Evolutionary conservation across 2,888 invertebrate species (phyloP).

Genomic region (Diplazon laetatorius): DNA sequence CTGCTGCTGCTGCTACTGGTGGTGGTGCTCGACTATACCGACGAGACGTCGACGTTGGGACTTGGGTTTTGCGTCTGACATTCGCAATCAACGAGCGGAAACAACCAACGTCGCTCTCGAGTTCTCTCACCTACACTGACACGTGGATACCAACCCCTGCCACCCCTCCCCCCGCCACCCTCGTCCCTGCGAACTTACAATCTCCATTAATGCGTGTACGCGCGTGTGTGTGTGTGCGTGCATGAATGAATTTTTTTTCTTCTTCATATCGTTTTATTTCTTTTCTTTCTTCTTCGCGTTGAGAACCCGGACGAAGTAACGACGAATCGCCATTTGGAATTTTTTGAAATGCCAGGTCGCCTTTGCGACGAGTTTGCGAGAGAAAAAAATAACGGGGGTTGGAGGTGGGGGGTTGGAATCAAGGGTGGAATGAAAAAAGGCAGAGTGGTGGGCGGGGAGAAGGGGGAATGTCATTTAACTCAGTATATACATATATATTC

Average conservation of each 20-base stretch:
- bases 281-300: too few species aligned
- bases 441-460: neutral
- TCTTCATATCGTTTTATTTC: too few species aligned
- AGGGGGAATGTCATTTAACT: constrained; percentile 13
- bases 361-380: constrained; percentile 19
- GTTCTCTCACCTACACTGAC: constrained; percentile 22
- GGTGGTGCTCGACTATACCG: too few species aligned
- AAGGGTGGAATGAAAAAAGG: constrained; percentile 18
- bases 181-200: neutral
- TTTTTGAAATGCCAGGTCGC: constrained; percentile 41
- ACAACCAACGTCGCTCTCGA: constrained; percentile 62
- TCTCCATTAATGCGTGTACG: neutral
- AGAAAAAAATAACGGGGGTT: constrained; percentile 16
- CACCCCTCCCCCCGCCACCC: neutral
- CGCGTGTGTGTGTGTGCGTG: too few species aligned
- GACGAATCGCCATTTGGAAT: constrained; percentile 57
- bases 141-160: too few species aligned
- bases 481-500: constrained; percentile 8
- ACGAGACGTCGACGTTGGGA: constrained; percentile 32
- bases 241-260: too few species aligned
- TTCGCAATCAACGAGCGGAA: constrained; percentile 71
- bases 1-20: too few species aligned
- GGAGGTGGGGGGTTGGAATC: too few species aligned
- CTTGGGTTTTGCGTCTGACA: constrained; percentile 63
- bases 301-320: constrained; percentile 10